Base-by-base conservation (phyloP, 92 coral and sea anemone genomes). In the Siderastrea radians region DNA sequence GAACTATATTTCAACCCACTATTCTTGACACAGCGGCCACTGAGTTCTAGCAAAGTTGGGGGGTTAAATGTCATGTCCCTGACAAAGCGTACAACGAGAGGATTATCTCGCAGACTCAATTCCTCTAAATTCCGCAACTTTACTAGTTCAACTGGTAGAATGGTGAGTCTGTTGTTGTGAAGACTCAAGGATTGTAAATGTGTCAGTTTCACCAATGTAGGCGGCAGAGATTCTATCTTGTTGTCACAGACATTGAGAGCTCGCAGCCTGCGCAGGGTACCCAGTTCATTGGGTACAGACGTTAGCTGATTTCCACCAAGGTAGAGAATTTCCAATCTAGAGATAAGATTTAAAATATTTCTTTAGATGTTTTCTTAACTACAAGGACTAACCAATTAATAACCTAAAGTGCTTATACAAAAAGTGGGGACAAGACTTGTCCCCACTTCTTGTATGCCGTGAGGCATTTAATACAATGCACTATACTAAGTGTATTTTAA, bases 81-180 rank as follows among this genome's bases (percentile, higher is more conserved):
- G 64, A 97, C 98, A 84, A 97, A 97, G 17, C 98, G 96, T 13
- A 97, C 96, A 51, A 97, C 99, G 49, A 97, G 93, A 17, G 99
- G 99, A 70, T 97, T 97, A 15, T 93, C 98, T 65, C 99, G 88
- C 6, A 97, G 90, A 59, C 98, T 97, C 15, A 97, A 89, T 13
- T 90, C 98, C 17, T 93, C 95, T 75, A 97, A 92, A 82, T 95
- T 97, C 88, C 93, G 93, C 19, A 97, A 96, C 83, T 93, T 91
- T 13, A 97, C 87, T 6, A 97, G 95, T 73, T 82, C 95, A 84
- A 95, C 92, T 0, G 99, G 99, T 70, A 97, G 82, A 38, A 87
- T 91, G 71, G 99, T 97, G 62, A 97, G 90, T 68, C 88, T 92
- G 92, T 97, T 97, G 90, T 89, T 97, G 87, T 97, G 99, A 54